A percentile compares a stretch with the other conserved stretches of the same genome.
Evolutionary conservation across 2,888 invertebrate genomes (phyloP).

Genomic region (Aporophyla nigra): DNA sequence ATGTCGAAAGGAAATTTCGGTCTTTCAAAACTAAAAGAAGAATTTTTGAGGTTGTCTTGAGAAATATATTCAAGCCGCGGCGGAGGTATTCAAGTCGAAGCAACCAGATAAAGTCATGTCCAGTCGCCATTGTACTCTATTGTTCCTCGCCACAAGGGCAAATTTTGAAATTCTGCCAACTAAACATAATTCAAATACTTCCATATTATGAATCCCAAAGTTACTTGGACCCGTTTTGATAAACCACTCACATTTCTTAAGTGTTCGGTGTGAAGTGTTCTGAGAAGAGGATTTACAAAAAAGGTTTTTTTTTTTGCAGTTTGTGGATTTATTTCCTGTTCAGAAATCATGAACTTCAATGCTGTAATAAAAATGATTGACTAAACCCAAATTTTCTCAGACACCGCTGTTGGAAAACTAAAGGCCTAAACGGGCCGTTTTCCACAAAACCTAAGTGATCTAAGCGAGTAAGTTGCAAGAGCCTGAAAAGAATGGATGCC

Average conservation of each 20-base stretch:
- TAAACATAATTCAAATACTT: constrained; percentile 48
- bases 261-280: constrained; percentile 34
- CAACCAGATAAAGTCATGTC: constrained; percentile 45
- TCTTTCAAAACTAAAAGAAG: constrained; percentile 9
- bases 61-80: constrained; percentile 25
- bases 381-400: not conserved
- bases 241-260: constrained; percentile 37
- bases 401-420: not conserved
- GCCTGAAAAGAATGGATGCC: not conserved
- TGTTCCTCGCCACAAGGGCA: constrained; percentile 35
- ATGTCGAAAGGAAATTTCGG: constrained; percentile 14
- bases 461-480: not conserved
- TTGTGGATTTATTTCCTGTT: not conserved
- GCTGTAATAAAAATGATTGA: not conserved
- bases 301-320: not conserved
- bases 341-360: not conserved
- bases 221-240: constrained; percentile 29
- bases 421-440: not conserved
- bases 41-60: constrained; percentile 15
- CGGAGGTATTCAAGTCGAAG: constrained; percentile 26
- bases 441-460: not conserved
- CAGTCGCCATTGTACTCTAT: constrained; percentile 56
- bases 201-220: constrained; percentile 18
- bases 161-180: constrained; percentile 60
- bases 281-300: constrained; percentile 16